These are phyloP conservation scores for Conistra vaccinii DNA, from an alignment of 2,888 invertebrate species.

Conservation along the genomic window DNA sequence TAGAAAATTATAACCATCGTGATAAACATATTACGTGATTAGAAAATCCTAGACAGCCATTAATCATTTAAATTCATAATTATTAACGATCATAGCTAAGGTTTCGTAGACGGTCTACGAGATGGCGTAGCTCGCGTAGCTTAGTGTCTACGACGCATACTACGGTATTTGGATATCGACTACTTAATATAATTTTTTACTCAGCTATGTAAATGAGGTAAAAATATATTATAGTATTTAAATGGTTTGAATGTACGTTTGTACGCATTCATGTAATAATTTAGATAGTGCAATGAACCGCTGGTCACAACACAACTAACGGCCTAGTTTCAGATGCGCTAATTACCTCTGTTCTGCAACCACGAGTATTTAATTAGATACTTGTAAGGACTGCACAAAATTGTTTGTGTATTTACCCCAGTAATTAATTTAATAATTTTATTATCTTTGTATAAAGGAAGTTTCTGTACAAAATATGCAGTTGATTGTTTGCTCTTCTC, in stretches of 20 bases:
- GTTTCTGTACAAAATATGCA: not conserved
- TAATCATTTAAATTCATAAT: not conserved
- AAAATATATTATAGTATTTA: constrained; percentile 61
- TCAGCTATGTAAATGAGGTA: not conserved
- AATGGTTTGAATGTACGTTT: constrained; percentile 64
- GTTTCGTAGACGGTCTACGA: not conserved
- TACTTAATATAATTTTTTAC: not conserved
- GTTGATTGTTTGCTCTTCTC: not conserved
- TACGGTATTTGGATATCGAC: not conserved
- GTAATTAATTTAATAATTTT: no score
- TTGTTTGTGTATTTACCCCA: not conserved
- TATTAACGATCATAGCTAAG: not conserved
- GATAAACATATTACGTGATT: not conserved
- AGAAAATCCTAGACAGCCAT: not conserved
- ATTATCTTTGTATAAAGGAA: no score
- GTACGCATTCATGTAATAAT: constrained; percentile 65
- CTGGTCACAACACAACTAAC: constrained; percentile 56
- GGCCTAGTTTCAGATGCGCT: constrained; percentile 75
- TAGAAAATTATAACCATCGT: not conserved
- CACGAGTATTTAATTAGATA: constrained; percentile 42
- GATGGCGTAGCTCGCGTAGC: not conserved
- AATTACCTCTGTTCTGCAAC: constrained; percentile 69
- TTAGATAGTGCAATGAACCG: constrained; percentile 73
- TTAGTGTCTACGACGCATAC: not conserved
- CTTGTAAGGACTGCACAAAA: constrained; percentile 14